Evolutionary conservation across 2,888 invertebrate genomes (phyloP).

Genomic region (Agrochola litura): DNA sequence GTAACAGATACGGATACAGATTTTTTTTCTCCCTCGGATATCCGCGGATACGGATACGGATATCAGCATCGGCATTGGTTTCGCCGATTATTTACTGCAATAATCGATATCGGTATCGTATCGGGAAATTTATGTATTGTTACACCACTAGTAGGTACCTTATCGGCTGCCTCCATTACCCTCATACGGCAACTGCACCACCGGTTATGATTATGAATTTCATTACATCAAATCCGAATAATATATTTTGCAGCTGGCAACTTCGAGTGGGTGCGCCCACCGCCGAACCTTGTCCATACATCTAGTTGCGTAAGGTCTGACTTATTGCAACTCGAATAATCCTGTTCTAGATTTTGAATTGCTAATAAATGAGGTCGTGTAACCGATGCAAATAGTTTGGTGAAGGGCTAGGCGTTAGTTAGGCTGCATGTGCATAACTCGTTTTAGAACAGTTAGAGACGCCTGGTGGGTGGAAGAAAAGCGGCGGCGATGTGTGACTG

Average conservation of each 20-base stretch:
- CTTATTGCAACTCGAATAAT: conserved; percentile 65
- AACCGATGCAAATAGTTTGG: conserved; percentile 61
- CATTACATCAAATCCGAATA: conserved; percentile 67
- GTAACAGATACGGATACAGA: too few relatives aligned
- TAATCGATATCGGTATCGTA: too few relatives aligned
- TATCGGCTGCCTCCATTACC: conserved; percentile 49
- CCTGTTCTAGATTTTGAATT: conserved; percentile 67
- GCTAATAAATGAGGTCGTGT: conserved; percentile 67
- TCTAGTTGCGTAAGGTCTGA: conserved; percentile 64
- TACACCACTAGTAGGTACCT: background rate
- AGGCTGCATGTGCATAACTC: conserved; percentile 45
- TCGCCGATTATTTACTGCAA: too few relatives aligned
- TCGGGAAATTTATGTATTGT: too few relatives aligned
- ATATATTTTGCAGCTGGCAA: conserved; percentile 68
- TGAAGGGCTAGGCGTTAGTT: conserved; percentile 56
- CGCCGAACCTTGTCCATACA: conserved; percentile 58
- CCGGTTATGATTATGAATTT: conserved; percentile 60
- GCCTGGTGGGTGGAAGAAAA: conserved; percentile 41
- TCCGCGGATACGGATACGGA: too few relatives aligned
- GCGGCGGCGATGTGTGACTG: conserved; percentile 15
- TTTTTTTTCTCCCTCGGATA: too few relatives aligned
- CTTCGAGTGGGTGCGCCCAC: conserved; percentile 73
- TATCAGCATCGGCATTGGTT: too few relatives aligned
- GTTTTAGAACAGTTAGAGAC: conserved; percentile 50
- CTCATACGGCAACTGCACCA: conserved; percentile 57